Base-by-base conservation (phyloP, 2,888 invertebrate genomes). In the Melanophora roralis region DNA sequence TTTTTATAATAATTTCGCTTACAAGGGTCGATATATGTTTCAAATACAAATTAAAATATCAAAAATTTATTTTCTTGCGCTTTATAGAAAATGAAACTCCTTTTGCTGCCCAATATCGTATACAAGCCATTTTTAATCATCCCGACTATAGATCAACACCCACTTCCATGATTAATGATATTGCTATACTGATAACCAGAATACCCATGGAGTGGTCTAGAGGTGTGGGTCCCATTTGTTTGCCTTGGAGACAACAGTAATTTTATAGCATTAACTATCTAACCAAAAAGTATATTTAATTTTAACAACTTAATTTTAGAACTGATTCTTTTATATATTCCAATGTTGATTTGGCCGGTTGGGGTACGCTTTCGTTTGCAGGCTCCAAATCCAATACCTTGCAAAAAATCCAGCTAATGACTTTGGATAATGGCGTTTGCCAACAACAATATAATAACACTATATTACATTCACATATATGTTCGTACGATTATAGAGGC, bases 181-280 rank as follows among this genome's bases (percentile, higher is more conserved):
- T 94, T 67, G 92, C 91, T 0, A 57, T 93, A 6, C 78, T 93
- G 0, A 86, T 88, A 60, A 90, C 92, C 0, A 67, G 62, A 0
- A 84, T 81, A 0, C 16, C 71, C 0, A 92, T 93, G 0, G 76
- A 81, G 4, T 93, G 91, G 85, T 91, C 88, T 12, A 84, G 89
- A 0, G 89, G 90, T 55, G 92, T 93, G 12, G 93, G 92, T 0
- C 93, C 93, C 0, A 91, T 90, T 68, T 94, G 93, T 84, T 86
- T 94, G 36, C 93, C 93, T 0, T 91, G 92, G 79, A 84, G 87
- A 43, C 89, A 89, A 76, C 82, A 79, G 83, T 87, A 62, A 74
- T 53, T 45, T 57, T 11, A 60, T 1, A 34, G 14, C n/a, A 21
- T 40, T 21, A 9, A 9, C n/a, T n/a, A n/a, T n/a, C n/a, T n/a